Evolutionary conservation across 2,113 vertebrate genomes (phyloP).

Genomic region (Chrysochloris asiatica): DNA sequence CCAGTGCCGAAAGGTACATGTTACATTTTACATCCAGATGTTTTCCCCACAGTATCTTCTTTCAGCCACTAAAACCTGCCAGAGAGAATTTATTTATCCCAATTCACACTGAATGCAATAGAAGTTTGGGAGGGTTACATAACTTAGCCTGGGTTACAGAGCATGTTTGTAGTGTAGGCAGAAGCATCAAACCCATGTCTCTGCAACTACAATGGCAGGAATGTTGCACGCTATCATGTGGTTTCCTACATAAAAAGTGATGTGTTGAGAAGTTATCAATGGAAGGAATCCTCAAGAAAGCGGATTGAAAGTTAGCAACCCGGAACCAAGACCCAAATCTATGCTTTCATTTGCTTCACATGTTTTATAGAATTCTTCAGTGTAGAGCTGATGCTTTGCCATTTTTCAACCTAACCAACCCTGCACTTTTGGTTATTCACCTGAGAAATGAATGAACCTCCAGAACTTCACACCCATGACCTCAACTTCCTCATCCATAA

Average conservation of each 20-base stretch:
- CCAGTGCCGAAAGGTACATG: not conserved
- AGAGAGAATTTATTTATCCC: not conserved
- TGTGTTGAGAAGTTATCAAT: not conserved
- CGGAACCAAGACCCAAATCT: not conserved
- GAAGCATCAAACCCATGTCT: not conserved
- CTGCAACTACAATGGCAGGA: not conserved
- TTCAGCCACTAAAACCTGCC: not conserved
- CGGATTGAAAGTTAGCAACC: not conserved
- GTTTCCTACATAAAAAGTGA: not conserved
- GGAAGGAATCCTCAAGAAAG: not conserved
- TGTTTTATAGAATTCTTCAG: not conserved
- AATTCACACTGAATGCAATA: not conserved
- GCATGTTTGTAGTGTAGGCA: not conserved
- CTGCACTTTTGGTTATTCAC: not conserved
- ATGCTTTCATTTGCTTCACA: not conserved
- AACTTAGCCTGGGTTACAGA: constrained; percentile 8
- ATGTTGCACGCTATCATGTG: not conserved
- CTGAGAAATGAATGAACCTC: not conserved
- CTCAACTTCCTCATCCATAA: not conserved
- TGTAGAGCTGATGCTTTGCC: not conserved
- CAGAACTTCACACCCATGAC: not conserved
- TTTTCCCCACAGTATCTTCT: not conserved
- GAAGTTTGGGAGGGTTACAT: not conserved
- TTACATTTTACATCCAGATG: too few species aligned
- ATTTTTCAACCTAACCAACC: not conserved